These are phyloP conservation scores for Eleutherodactylus coqui DNA, from an alignment of 2,797 vertebrate genomes.

Conservation along the genomic window DNA sequence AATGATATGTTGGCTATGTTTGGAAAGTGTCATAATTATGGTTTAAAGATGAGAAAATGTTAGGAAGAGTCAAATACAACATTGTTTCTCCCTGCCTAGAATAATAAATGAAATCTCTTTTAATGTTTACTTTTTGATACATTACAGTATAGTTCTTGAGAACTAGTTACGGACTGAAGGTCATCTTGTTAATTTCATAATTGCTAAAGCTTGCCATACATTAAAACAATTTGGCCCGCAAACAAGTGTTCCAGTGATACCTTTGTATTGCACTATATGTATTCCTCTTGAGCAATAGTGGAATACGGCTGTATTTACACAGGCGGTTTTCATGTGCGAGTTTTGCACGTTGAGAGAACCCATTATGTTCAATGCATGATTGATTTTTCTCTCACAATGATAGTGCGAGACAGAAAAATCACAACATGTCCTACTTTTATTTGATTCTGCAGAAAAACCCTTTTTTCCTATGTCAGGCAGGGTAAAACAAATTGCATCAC, in stretches of 20 bases:
- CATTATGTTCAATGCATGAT: too few relatives aligned
- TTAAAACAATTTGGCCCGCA: too few relatives aligned
- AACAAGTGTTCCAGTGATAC: not conserved
- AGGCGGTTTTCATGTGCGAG: too few relatives aligned
- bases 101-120: not conserved
- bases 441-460: too few relatives aligned
- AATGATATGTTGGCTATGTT: slow-evolving; percentile 36
- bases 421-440: too few relatives aligned
- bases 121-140: slow-evolving; percentile 10
- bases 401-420: too few relatives aligned
- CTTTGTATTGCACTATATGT: not conserved
- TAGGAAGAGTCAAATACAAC: not conserved
- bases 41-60: slow-evolving; percentile 18
- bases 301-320: too few relatives aligned
- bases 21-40: slow-evolving; percentile 26
- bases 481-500: too few relatives aligned
- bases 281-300: not conserved
- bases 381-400: too few relatives aligned
- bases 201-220: not conserved
- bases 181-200: not conserved
- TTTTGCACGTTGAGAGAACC: too few relatives aligned
- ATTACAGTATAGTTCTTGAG: not conserved
- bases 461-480: too few relatives aligned
- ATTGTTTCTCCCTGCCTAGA: not conserved
- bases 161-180: not conserved